These are phyloP conservation scores for Leptoclinus maculatus DNA, from an alignment of 2,797 vertebrate genomes.

Conservation along the genomic window DNA sequence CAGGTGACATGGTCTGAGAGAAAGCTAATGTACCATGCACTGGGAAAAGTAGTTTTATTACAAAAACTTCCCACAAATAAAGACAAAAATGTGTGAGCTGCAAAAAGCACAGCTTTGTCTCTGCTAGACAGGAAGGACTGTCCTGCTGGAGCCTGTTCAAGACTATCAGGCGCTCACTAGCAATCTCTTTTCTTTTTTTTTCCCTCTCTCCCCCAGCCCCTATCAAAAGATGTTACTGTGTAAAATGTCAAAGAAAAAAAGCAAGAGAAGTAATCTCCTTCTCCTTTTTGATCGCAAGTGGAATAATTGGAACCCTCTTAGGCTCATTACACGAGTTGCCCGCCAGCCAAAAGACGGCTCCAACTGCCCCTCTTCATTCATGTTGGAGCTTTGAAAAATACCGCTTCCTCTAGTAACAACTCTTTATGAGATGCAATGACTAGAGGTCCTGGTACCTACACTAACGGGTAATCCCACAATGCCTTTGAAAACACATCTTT, in stretches of 20 bases:
- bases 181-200: slow-evolving; percentile 30
- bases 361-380: slow-evolving; percentile 79
- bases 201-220: slow-evolving; percentile 56
- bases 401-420: slow-evolving; percentile 75
- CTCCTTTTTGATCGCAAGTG: slow-evolving; percentile 84
- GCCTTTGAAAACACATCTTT: slow-evolving; percentile 77
- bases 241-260: slow-evolving; percentile 81
- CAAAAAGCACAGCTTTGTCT: slow-evolving; percentile 55
- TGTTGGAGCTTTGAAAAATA: slow-evolving; percentile 80
- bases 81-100: slow-evolving; percentile 74
- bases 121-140: slow-evolving; percentile 46
- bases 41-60: slow-evolving; percentile 83
- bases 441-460: slow-evolving; percentile 74
- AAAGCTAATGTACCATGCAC: slow-evolving; percentile 78
- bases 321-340: slow-evolving; percentile 84
- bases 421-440: slow-evolving; percentile 74
- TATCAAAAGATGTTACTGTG: slow-evolving; percentile 83
- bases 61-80: slow-evolving; percentile 83
- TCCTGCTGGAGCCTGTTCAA: slow-evolving; percentile 79
- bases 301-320: slow-evolving; percentile 87
- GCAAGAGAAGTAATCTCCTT: slow-evolving; percentile 79
- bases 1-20: slow-evolving; percentile 70
- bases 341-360: slow-evolving; percentile 80
- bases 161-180: slow-evolving; percentile 81
- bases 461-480: slow-evolving; percentile 75